Evolutionary conservation across 2,113 vertebrate genomes (phyloP), one percentile per base, ranked within the genome.

Genomic region (Oxyura jamaicensis): DNA sequence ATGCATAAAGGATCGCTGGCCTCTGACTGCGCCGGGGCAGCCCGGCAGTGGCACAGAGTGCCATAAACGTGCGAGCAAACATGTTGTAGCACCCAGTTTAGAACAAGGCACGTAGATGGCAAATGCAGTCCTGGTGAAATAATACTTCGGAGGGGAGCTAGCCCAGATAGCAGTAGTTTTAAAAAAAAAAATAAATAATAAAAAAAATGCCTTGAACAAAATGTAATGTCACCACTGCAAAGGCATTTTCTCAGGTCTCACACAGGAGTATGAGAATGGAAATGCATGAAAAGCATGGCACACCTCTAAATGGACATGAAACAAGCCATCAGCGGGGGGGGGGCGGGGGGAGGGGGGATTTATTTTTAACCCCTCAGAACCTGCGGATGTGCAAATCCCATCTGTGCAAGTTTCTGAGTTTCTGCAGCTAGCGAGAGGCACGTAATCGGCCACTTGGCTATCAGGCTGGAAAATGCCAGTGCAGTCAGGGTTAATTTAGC

Each of bases 271-370:
- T 28, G 8, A 7, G 60, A 58, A 60, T 88, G 72, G 84, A 93
- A 90, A 76, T 3, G 12, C 44, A 14, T 2, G 22, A 46, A 91
- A 48, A 78, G 71, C 60, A 66, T 35, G 66, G 56, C 48, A 48
- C 86, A 86, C 90, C 88, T 96, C 91, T 96, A 96, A 90, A 97
- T 88, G 90, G 96, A 75, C 90, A 96, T 81, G 19, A 84, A 91
- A 93, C 67, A 63, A 83, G 80, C 83, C 75, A 75, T 41, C 1
- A 1, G 76, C 0, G 0, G 76, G 66, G 31, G 36, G 76, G 66
- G 31, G 79, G 56, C 66, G 86, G 0, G 76, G 66, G 31, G 36
- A 73, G 66, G 31, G 79, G 56, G 69, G 86, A 68, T 69, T 89
- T 94, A 69, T 91, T 92, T 96, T 94, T 96, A 95, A 95, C 77